Percentiles rank a stretch among this genome's conserved stretches.
phyloP scores from a whole-genome alignment of 2,888 invertebrate species.

The Lycia hirtaria region DNA sequence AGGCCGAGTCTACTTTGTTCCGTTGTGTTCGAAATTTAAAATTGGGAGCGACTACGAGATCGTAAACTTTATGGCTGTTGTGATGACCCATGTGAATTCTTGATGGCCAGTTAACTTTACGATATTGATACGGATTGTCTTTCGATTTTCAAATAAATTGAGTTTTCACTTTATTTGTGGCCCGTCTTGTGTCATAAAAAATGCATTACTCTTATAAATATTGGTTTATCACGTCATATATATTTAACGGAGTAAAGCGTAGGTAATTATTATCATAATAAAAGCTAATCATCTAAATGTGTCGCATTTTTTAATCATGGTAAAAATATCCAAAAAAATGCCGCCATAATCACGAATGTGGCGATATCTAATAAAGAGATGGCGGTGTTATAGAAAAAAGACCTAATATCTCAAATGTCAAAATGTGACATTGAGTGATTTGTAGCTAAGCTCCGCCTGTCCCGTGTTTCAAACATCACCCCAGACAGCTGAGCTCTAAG shows the following conservation, averaged over 20 bases:
- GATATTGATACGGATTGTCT: constrained; percentile 42
- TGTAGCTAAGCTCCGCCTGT: constrained; percentile 87
- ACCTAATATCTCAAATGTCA: constrained; percentile 86
- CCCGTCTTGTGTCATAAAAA: constrained; percentile 5
- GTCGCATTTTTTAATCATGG: background rate
- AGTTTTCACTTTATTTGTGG: constrained; percentile 20
- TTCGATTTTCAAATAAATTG: constrained; percentile 40
- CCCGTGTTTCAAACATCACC: constrained; percentile 86
- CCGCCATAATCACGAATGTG: constrained; percentile 21
- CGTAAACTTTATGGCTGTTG: constrained; percentile 72
- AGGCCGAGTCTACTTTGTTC: constrained; percentile 52
- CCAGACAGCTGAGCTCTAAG: constrained; percentile 84
- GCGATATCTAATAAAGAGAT: constrained; percentile 64
- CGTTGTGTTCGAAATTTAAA: constrained; percentile 65
- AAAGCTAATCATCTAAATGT: too few species aligned
- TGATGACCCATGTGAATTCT: constrained; percentile 70
- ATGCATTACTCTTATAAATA: background rate
- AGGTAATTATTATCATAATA: background rate
- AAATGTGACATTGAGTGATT: constrained; percentile 87
- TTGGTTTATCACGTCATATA: background rate
- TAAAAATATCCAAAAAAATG: constrained; percentile 10
- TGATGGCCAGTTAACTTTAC: constrained; percentile 57
- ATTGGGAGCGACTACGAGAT: constrained; percentile 63
- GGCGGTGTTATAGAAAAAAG: constrained; percentile 84
- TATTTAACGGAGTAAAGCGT: background rate